Conservation (phyloP, 2,797 vertebrate species). For the Acipenser transmontanus region DNA sequence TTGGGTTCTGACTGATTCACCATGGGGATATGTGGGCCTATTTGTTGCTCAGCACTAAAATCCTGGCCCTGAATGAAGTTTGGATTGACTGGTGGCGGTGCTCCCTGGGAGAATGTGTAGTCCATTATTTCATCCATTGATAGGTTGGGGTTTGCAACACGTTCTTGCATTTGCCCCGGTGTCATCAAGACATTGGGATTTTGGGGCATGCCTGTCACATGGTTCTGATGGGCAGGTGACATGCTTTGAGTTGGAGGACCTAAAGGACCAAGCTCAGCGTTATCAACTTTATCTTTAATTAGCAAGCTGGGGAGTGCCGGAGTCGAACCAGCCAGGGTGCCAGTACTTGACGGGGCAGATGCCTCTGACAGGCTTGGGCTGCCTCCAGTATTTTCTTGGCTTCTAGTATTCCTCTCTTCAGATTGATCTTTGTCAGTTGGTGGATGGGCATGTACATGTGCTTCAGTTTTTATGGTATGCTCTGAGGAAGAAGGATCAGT, state of each 20-base stretch:
- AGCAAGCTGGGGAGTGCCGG: slow-evolving; percentile 87
- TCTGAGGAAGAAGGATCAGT: slow-evolving; percentile 38
- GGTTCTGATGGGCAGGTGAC: slow-evolving; percentile 59
- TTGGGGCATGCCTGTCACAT: slow-evolving; percentile 46
- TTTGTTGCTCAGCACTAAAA: slow-evolving; percentile 66
- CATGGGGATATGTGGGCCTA: slow-evolving; percentile 50
- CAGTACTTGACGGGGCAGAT: slow-evolving; percentile 52
- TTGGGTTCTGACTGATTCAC: slow-evolving; percentile 56
- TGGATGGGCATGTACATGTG: slow-evolving; percentile 32
- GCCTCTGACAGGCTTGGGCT: slow-evolving; percentile 41
- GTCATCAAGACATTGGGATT: slow-evolving; percentile 49
- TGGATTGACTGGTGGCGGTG: slow-evolving; percentile 42
- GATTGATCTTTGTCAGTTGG: slow-evolving; percentile 27
- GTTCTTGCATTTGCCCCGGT: slow-evolving; percentile 58
- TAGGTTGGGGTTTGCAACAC: slow-evolving; percentile 50
- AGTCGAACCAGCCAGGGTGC: slow-evolving; percentile 68
- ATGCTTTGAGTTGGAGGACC: slow-evolving; percentile 62
- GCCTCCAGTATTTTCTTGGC: slow-evolving; percentile 35
- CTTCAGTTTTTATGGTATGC: slow-evolving; percentile 60
- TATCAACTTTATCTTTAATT: slow-evolving; percentile 73
- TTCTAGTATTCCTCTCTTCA: slow-evolving; percentile 36
- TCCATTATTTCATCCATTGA: slow-evolving; percentile 51
- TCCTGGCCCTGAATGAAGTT: slow-evolving; percentile 58
- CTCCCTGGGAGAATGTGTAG: slow-evolving; percentile 58
- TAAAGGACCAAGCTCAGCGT: slow-evolving; percentile 58